Conservation (phyloP, 2,797 vertebrate species). For the Pangasius macronema region DNA sequence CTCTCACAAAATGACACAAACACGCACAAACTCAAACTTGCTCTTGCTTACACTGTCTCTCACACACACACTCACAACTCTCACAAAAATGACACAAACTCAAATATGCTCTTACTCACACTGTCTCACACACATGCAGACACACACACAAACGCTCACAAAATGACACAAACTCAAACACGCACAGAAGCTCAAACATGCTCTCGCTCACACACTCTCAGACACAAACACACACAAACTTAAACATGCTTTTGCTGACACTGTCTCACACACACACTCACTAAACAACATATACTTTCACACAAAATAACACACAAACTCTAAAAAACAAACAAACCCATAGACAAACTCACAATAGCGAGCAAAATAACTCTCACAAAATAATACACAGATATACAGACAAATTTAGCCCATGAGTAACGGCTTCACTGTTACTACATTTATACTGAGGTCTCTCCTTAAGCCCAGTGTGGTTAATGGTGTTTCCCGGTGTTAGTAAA, state of each 20-base stretch:
- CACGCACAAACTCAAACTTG: background rate
- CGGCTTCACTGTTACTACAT: slow-evolving; percentile 38
- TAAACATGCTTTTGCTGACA: background rate
- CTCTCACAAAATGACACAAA: background rate
- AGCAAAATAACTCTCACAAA: background rate
- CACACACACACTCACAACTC: background rate
- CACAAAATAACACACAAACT: background rate
- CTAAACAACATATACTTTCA: background rate
- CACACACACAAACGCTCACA: background rate
- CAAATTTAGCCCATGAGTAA: slow-evolving; percentile 9
- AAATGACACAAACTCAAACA: background rate
- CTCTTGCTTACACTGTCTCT: too few species aligned
- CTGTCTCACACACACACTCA: background rate
- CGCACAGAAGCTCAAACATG: too few species aligned
- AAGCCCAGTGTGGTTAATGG: slow-evolving; percentile 41
- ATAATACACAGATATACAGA: slow-evolving; percentile 11
- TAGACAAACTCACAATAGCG: background rate
- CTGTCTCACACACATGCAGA: too few species aligned
- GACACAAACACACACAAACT: background rate
- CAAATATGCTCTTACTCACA: background rate
- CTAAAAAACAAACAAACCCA: background rate
- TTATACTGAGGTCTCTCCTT: slow-evolving; percentile 16
- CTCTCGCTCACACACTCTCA: background rate
- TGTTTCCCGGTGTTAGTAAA: slow-evolving; percentile 48
- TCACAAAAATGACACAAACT: background rate